Percentiles rank a stretch among this genome's conserved stretches.
These are phyloP conservation scores for Nemoura dubitans DNA, from an alignment of 2,888 invertebrate species.

Conservation along the genomic window DNA sequence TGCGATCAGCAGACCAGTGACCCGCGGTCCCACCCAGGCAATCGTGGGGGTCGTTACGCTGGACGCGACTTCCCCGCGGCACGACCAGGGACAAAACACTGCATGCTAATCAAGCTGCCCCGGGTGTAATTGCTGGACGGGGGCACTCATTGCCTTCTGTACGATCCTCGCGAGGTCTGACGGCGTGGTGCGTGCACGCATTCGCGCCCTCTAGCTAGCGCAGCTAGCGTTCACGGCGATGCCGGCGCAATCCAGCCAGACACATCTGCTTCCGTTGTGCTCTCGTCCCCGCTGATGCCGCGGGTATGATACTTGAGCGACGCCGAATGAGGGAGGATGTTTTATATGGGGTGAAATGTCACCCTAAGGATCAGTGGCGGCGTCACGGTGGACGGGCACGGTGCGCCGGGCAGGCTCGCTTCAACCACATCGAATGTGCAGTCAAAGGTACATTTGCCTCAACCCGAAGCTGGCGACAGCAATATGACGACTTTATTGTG, in stretches of 20 bases:
- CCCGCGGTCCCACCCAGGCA: no score
- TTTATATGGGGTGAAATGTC: constrained; percentile 12
- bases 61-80: background rate
- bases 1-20: no score
- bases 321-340: background rate
- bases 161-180: background rate
- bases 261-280: constrained; percentile 8
- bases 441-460: no score
- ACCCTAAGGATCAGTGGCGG: background rate
- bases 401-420: no score
- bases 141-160: background rate
- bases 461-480: no score
- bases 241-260: background rate
- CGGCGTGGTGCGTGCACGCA: background rate
- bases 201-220: background rate
- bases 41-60: background rate
- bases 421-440: no score
- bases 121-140: background rate
- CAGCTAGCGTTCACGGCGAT: background rate
- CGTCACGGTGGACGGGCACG: no score
- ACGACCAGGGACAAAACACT: background rate
- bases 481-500: no score
- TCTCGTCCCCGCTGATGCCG: background rate
- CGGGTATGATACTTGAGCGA: background rate
- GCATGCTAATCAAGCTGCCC: background rate